Evolutionary conservation across 2,888 invertebrate genomes (phyloP).

Genomic region (Augiades crinisus): DNA sequence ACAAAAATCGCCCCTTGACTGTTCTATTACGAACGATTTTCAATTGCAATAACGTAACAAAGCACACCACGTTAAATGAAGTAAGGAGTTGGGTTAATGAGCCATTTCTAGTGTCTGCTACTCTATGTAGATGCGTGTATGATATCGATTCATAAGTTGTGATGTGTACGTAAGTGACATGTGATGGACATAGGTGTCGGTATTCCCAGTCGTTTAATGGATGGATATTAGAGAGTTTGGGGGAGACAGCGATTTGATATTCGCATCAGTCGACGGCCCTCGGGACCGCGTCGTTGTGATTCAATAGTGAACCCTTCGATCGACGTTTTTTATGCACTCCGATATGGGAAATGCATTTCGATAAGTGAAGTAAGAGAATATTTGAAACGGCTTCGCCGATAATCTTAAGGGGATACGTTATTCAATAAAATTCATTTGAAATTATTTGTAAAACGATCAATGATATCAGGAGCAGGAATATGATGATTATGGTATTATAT

Average conservation of each 20-base stretch:
- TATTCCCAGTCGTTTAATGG: constrained; percentile 65
- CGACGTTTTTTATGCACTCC: constrained; percentile 55
- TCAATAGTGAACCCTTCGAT: constrained; percentile 60
- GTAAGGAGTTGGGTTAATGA: constrained; percentile 66
- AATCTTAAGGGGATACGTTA: constrained; percentile 3
- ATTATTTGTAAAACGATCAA: not conserved
- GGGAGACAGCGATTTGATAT: constrained; percentile 76
- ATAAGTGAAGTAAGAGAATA: constrained; percentile 44
- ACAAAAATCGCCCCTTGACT: constrained; percentile 58
- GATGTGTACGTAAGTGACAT: constrained; percentile 30
- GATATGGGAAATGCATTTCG: constrained; percentile 50
- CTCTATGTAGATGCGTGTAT: constrained; percentile 41
- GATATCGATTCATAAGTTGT: constrained; percentile 38
- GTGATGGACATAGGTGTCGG: constrained; percentile 52
- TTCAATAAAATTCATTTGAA: not conserved
- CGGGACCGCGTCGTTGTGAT: constrained; percentile 65
- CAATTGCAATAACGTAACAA: constrained; percentile 41
- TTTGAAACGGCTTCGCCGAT: constrained; percentile 3
- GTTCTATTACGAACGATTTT: constrained; percentile 54
- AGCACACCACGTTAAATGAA: constrained; percentile 49
- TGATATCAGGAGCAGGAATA: not conserved
- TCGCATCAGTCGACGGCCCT: constrained; percentile 65
- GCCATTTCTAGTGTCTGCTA: constrained; percentile 50
- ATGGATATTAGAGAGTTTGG: constrained; percentile 68
- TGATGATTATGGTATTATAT: too few relatives aligned